phyloP scores from a whole-genome alignment of 2,113 vertebrate species.

The Podarcis raffonei region DNA sequence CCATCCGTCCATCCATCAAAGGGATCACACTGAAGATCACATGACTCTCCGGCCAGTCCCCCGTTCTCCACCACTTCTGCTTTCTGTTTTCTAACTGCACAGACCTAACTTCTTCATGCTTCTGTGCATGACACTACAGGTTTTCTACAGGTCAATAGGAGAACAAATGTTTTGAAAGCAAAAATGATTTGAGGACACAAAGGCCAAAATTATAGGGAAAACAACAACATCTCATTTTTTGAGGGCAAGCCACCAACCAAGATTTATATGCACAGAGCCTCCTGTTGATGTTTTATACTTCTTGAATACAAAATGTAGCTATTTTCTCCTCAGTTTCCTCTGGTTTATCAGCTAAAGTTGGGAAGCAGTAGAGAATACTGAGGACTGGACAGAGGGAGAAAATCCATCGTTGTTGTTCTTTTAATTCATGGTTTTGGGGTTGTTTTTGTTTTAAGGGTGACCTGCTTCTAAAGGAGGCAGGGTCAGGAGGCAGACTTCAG shows the following conservation, averaged over 20 bases:
- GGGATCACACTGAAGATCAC: conserved; percentile 28
- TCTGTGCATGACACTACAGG: neutral
- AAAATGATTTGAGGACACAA: conserved; percentile 51
- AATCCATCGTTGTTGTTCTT: neutral
- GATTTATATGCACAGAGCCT: conserved; percentile 58
- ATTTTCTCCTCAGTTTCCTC: conserved; percentile 53
- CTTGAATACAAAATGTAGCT: conserved; percentile 18
- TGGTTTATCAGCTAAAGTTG: conserved; percentile 32
- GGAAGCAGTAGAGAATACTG: conserved; percentile 58
- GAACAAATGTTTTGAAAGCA: conserved; percentile 38
- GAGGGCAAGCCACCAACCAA: conserved; percentile 52
- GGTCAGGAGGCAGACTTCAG: conserved; percentile 54
- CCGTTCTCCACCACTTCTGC: conserved; percentile 40
- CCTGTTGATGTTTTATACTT: conserved; percentile 59
- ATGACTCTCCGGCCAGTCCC: conserved; percentile 29
- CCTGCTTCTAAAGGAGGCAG: conserved; percentile 22
- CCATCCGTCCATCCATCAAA: conserved; percentile 59
- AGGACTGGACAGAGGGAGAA: conserved; percentile 54
- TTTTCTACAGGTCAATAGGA: conserved; percentile 50
- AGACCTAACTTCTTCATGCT: conserved; percentile 45
- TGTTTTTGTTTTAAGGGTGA: conserved; percentile 49
- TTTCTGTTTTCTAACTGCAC: conserved; percentile 44
- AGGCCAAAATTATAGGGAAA: conserved; percentile 9
- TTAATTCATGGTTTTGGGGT: too few relatives aligned
- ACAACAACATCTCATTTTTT: conserved; percentile 40